Conservation (phyloP, 2,113 vertebrate genomes). For the Lamprotornis superbus region DNA sequence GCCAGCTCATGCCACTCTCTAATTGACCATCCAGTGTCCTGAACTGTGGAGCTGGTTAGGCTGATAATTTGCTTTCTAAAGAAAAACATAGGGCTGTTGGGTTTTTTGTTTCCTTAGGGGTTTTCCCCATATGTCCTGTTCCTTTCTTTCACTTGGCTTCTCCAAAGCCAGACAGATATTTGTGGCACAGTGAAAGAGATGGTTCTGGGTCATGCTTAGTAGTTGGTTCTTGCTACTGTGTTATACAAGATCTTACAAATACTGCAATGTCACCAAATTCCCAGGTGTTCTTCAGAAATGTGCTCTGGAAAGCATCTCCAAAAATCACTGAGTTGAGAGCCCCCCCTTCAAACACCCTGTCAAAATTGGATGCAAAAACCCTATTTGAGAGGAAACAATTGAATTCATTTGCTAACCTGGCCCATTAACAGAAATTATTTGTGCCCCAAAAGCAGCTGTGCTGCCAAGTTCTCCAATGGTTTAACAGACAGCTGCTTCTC, state of each 20-base stretch:
- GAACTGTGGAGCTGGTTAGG: neutral
- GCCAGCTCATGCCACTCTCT: neutral
- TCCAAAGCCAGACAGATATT: neutral
- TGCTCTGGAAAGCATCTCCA: neutral
- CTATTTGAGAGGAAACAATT: neutral
- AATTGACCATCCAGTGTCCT: neutral
- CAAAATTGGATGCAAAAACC: neutral
- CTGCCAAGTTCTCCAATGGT: neutral
- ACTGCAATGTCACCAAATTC: neutral
- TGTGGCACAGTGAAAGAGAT: neutral
- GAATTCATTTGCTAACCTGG: neutral
- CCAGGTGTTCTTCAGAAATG: neutral
- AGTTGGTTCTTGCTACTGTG: neutral
- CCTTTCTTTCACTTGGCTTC: neutral
- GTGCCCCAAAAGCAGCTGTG: neutral
- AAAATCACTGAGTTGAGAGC: neutral
- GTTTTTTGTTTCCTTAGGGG: accelerated
- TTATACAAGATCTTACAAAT: neutral
- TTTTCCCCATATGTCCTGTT: accelerated
- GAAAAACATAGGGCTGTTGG: neutral
- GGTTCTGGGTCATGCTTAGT: neutral
- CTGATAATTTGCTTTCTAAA: neutral
- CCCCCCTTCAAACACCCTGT: neutral
- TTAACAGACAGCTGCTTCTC: neutral
- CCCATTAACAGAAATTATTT: neutral